Conservation (phyloP, 2,113 vertebrate genomes). For the Coptodon bakossiorum region DNA sequence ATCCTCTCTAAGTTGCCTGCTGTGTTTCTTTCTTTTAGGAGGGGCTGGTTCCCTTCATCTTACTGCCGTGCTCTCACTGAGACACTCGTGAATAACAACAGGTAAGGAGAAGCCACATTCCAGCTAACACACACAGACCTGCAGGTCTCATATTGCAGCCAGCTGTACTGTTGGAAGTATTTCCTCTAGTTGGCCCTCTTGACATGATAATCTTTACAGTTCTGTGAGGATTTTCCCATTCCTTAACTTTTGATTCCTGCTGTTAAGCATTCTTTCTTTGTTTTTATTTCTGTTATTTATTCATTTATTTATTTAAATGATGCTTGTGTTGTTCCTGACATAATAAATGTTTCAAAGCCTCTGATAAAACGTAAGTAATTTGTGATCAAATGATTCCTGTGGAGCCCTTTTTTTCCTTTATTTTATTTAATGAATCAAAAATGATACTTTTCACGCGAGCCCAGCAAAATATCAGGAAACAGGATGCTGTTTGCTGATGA, state of each 20-base stretch:
- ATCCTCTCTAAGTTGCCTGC: neutral
- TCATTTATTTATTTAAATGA: neutral
- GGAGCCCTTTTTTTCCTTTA: neutral
- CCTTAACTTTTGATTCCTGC: conserved; percentile 40
- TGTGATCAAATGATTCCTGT: neutral
- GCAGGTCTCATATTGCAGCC: conserved; percentile 46
- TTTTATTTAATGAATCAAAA: neutral
- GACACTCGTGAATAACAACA: conserved; percentile 76
- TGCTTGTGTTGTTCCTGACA: neutral
- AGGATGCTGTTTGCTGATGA: conserved; percentile 28
- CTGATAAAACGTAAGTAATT: neutral
- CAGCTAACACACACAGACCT: conserved; percentile 7
- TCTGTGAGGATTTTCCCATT: neutral
- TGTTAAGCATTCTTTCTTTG: neutral
- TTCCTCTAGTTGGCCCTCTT: conserved; percentile 45
- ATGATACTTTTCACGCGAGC: neutral
- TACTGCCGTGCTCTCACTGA: conserved; percentile 79
- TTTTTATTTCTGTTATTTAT: neutral
- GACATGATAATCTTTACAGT: conserved; percentile 32
- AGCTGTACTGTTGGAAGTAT: conserved; percentile 42
- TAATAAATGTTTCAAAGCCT: neutral
- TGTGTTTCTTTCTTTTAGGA: conserved; percentile 69
- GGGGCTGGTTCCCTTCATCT: conserved; percentile 95
- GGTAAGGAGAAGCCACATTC: conserved; percentile 65
- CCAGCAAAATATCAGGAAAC: conserved; percentile 18